A percentile compares a stretch with the other conserved stretches of the same genome.
These are phyloP conservation scores for Cheilosia variabilis DNA, from an alignment of 2,888 invertebrate genomes.

Conservation along the genomic window DNA sequence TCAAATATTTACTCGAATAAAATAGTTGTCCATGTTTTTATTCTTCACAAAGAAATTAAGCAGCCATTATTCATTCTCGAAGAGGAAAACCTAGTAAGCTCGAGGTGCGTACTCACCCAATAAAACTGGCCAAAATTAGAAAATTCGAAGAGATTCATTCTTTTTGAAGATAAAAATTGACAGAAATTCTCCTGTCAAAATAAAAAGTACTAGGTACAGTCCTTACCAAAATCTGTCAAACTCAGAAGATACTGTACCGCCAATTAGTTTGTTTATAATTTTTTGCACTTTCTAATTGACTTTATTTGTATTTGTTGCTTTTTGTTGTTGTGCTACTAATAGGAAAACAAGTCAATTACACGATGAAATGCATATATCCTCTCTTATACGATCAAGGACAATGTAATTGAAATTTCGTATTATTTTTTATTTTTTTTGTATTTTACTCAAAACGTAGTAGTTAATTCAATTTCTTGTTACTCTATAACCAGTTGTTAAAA, in stretches of 20 bases:
- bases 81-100: no score
- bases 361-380: conserved; percentile 38
- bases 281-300: not conserved
- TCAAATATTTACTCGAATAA: no score
- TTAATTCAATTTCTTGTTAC: conserved; percentile 12
- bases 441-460: conserved; percentile 9
- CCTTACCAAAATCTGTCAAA: not conserved
- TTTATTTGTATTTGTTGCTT: not conserved
- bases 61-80: no score
- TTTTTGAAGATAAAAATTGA: no score
- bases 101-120: no score
- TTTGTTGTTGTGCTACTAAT: conserved; percentile 10
- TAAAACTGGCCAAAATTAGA: no score
- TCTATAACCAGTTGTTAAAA: conserved; percentile 21
- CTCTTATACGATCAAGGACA: conserved; percentile 38
- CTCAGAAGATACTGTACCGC: conserved; percentile 17
- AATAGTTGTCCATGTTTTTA: no score
- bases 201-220: not conserved
- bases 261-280: conserved; percentile 1
- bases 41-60: no score
- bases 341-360: conserved; percentile 29
- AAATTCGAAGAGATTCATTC: no score
- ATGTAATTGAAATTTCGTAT: conserved; percentile 22
- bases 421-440: not conserved
- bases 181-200: no score